Percentiles rank a stretch among this genome's conserved stretches.
Evolutionary conservation across 2,113 vertebrate genomes (phyloP).

Genomic region (Oncorhynchus mykiss): DNA sequence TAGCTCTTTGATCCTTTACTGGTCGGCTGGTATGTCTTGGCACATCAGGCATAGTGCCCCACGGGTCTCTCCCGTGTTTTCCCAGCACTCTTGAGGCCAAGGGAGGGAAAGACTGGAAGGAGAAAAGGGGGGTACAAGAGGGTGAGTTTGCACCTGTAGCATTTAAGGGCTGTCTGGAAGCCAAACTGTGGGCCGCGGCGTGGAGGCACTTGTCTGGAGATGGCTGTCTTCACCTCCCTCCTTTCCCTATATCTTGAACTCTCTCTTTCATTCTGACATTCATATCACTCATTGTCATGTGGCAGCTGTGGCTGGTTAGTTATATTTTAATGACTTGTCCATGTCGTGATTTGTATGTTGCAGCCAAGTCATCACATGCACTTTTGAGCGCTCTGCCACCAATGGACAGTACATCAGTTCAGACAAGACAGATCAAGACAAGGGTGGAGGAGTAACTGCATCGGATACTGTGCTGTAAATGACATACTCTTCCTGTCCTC

Average conservation of each 20-base stretch:
- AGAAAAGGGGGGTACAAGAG: not conserved
- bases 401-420: not conserved
- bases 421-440: too few species aligned
- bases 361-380: too few species aligned
- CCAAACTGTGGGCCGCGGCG: not conserved
- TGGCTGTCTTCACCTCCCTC: not conserved
- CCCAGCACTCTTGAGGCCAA: conserved; percentile 1
- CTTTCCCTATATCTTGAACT: not conserved
- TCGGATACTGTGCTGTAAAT: too few species aligned
- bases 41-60: conserved; percentile 47
- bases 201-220: not conserved
- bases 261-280: not conserved
- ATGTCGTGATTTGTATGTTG: too few species aligned
- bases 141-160: conserved; percentile 2
- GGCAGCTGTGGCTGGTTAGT: not conserved
- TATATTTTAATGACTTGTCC: not conserved
- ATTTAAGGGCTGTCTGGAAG: not conserved
- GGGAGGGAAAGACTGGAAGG: not conserved
- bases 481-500: too few species aligned
- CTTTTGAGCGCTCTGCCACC: not conserved
- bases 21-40: conserved; percentile 22
- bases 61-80: conserved; percentile 33
- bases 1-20: not conserved
- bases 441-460: not conserved
- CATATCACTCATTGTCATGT: not conserved